Evolutionary conservation across 2,888 invertebrate species (phyloP).

Genomic region (Lycaena phlaeas): DNA sequence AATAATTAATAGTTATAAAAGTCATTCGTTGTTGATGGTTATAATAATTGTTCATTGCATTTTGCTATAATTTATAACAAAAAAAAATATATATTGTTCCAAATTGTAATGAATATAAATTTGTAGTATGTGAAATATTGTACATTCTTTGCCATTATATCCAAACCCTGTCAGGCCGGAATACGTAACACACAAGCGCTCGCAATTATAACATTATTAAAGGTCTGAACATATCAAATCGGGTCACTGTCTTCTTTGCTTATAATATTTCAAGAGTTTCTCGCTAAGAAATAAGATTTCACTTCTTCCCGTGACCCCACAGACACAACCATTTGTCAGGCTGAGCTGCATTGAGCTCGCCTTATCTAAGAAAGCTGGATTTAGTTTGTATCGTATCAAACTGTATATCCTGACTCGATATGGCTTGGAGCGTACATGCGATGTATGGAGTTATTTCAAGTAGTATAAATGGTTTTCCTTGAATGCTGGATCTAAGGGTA

Average conservation of each 20-base stretch:
- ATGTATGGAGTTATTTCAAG: constrained; percentile 20
- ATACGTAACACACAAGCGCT: too few species aligned
- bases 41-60: too few species aligned
- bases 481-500: constrained; percentile 5
- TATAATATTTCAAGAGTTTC: constrained; percentile 7
- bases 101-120: too few species aligned
- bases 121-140: too few species aligned
- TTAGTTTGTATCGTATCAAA: constrained; percentile 41
- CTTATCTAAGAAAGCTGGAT: constrained; percentile 55
- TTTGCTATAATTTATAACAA: too few species aligned
- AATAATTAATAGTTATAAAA: too few species aligned
- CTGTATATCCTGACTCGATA: constrained; percentile 44
- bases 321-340: constrained; percentile 53
- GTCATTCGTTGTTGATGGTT: too few species aligned
- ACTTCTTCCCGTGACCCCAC: constrained; percentile 36
- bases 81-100: too few species aligned
- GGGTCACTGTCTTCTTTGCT: constrained; percentile 3
- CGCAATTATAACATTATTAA: too few species aligned
- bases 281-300: constrained; percentile 12
- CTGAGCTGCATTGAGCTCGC: constrained; percentile 49
- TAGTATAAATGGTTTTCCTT: constrained; percentile 15
- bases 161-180: too few species aligned
- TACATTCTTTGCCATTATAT: too few species aligned
- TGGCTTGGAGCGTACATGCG: constrained; percentile 28
- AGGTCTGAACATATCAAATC: neutral